phyloP scores from a whole-genome alignment of 2,797 vertebrate species.

The Melopsittacus undulatus region DNA sequence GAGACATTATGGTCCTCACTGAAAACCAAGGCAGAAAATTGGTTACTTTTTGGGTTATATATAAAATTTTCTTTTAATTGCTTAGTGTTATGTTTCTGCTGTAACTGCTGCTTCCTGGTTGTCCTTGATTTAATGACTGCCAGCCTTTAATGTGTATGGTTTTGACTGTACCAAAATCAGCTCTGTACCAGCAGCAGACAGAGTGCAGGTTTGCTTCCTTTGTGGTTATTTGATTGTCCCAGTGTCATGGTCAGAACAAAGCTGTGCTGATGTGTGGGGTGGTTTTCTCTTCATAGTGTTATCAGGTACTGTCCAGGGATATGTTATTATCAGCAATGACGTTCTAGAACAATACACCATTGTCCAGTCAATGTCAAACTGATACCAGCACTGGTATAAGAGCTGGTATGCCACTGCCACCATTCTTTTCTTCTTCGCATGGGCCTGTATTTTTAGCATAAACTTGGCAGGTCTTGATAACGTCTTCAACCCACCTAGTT shows the following conservation, averaged over 20 bases:
- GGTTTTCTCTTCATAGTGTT: neutral
- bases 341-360: neutral
- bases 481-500: neutral
- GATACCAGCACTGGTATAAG: neutral
- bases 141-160: neutral
- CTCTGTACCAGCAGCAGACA: neutral
- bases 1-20: neutral
- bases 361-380: neutral
- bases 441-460: neutral
- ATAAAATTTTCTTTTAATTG: neutral
- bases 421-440: neutral
- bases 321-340: neutral
- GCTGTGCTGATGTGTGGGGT: accelerated
- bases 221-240: neutral
- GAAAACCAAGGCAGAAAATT: neutral
- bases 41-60: neutral
- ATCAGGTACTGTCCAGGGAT: neutral
- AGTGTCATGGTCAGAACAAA: neutral
- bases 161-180: neutral
- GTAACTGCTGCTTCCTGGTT: neutral
- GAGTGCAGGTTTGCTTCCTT: neutral
- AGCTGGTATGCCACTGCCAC: neutral
- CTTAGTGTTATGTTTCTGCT: neutral
- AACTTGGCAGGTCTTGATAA: neutral
- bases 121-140: neutral